Conservation (phyloP, 1,140 invertebrate species). For the Wasmannia auropunctata region DNA sequence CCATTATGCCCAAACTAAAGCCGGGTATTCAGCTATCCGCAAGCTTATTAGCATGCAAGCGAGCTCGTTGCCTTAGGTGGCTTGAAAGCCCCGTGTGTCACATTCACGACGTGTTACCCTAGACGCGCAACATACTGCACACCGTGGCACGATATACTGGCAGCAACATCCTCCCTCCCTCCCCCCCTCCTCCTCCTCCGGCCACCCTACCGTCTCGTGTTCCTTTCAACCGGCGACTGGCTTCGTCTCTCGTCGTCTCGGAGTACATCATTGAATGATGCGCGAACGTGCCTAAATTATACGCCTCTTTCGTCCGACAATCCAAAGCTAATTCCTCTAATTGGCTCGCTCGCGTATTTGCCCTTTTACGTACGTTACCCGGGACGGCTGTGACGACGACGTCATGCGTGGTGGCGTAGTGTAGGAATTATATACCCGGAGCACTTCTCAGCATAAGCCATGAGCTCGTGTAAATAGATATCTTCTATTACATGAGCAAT, state of each 20-base stretch:
- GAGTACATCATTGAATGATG: conserved; percentile 61
- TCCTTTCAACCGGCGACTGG: conserved; percentile 39
- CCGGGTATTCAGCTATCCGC: conserved; percentile 80
- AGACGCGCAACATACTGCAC: conserved; percentile 77
- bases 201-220: too few relatives aligned
- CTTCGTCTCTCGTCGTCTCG: conserved; percentile 35
- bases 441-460: conserved; percentile 9
- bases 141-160: conserved; percentile 66
- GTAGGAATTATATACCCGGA: conserved; percentile 2
- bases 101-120: conserved; percentile 80
- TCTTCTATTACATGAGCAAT: conserved; percentile 36
- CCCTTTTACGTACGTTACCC: conserved; percentile 36
- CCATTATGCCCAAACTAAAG: conserved; percentile 83
- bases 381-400: conserved; percentile 25
- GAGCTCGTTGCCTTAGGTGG: conserved; percentile 82
- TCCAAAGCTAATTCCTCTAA: conserved; percentile 72
- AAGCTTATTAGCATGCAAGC: conserved; percentile 83
- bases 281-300: conserved; percentile 58
- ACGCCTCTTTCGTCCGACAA: conserved; percentile 68
- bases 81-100: conserved; percentile 81
- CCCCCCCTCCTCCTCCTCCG: background rate
- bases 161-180: conserved; percentile 54
- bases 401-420: background rate
- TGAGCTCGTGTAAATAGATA: conserved; percentile 30
- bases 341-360: conserved; percentile 61